A percentile compares a stretch with the other conserved stretches of the same genome.
phyloP scores from a whole-genome alignment of 2,888 invertebrate genomes.

The Lucinisca nassula region DNA sequence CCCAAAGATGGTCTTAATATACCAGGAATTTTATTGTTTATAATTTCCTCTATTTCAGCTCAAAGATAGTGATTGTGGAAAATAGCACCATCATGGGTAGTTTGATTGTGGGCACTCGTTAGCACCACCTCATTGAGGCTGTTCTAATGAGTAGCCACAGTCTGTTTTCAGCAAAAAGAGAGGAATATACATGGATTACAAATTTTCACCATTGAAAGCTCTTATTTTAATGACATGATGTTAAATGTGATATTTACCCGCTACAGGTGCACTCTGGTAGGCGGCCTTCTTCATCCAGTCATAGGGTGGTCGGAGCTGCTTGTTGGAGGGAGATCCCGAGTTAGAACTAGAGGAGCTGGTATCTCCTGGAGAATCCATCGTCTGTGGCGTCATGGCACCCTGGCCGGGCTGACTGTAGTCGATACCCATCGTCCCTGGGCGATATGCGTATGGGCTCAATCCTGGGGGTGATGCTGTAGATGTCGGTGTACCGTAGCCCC shows the following conservation, averaged over 20 bases:
- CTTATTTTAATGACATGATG: too few species aligned
- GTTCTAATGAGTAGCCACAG: too few species aligned
- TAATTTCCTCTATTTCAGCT: too few species aligned
- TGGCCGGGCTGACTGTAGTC: slow-evolving; percentile 68
- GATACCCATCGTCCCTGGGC: slow-evolving; percentile 65
- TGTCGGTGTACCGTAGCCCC: slow-evolving; percentile 70
- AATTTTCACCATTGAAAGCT: too few species aligned
- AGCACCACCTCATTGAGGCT: too few species aligned
- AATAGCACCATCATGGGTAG: too few species aligned
- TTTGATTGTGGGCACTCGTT: too few species aligned
- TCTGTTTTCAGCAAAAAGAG: too few species aligned
- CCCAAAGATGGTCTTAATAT: too few species aligned
- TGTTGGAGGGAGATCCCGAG: slow-evolving; percentile 75
- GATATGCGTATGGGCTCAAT: slow-evolving; percentile 69
- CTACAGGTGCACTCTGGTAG: slow-evolving; percentile 76
- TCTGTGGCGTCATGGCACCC: slow-evolving; percentile 54
- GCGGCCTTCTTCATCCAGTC: slow-evolving; percentile 86
- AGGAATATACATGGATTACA: too few species aligned
- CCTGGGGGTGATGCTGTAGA: slow-evolving; percentile 57
- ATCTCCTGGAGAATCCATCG: slow-evolving; percentile 70
- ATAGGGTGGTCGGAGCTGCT: slow-evolving; percentile 81
- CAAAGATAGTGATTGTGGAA: too few species aligned
- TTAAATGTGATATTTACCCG: slow-evolving; percentile 81
- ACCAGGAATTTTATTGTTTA: too few species aligned
- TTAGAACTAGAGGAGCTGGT: slow-evolving; percentile 71